These are phyloP conservation scores for Motacilla tschutschensis DNA, from an alignment of 2,113 vertebrate species.

Conservation along the genomic window DNA sequence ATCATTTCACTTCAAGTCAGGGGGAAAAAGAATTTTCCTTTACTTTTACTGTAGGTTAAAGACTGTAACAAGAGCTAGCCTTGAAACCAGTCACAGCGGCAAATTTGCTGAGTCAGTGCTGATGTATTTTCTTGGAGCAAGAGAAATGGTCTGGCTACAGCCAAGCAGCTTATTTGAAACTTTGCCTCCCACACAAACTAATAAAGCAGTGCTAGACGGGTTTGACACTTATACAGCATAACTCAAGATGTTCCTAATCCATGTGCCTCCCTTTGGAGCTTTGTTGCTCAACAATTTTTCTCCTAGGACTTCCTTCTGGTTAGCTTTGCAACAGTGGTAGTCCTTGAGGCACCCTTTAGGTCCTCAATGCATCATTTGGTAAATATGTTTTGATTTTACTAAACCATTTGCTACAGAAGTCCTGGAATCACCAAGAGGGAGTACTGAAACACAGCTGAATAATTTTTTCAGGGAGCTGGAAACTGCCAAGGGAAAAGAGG, in stretches of 20 bases:
- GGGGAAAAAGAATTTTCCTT: background rate
- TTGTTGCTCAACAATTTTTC: background rate
- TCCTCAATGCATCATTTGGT: background rate
- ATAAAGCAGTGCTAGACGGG: background rate
- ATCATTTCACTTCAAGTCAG: background rate
- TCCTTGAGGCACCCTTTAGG: background rate
- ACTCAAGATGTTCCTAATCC: slow-evolving; percentile 11
- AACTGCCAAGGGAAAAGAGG: background rate
- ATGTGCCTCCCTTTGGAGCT: background rate
- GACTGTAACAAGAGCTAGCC: background rate
- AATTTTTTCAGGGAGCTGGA: background rate
- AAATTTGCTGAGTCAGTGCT: slow-evolving; percentile 25
- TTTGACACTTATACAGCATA: slow-evolving; percentile 31
- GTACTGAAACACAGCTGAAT: background rate
- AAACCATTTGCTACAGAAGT: background rate
- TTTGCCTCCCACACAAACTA: slow-evolving; percentile 13
- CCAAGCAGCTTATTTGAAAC: slow-evolving; percentile 20
- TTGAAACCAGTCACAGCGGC: background rate
- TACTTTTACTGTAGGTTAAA: background rate
- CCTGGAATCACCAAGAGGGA: background rate
- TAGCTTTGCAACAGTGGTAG: background rate
- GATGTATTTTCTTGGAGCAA: slow-evolving; percentile 26
- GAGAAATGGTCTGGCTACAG: background rate
- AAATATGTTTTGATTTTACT: background rate
- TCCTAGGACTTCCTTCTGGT: background rate